Evolutionary conservation across 2,113 vertebrate species (phyloP), one percentile per base, ranked within the genome.

Genomic region (Emydura subglobosa): DNA sequence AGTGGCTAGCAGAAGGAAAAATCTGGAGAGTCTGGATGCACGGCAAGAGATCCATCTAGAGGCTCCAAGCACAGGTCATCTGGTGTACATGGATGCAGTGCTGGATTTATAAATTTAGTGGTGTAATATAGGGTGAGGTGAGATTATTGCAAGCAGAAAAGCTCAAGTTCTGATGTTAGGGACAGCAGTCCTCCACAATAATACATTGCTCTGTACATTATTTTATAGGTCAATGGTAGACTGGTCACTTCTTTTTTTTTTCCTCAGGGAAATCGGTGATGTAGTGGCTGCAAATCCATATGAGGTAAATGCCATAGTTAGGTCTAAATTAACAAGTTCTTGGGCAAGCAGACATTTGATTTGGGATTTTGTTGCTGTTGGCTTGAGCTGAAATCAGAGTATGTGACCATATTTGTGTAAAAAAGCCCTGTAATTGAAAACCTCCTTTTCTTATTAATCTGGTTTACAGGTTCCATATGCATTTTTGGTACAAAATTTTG

Each of bases 261-360:
- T 68, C 94, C 96, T 93, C 92, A 99, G 99, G 86, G 97, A 98
- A 94, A 97, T 98, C 54, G 98, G 98, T 86, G 98, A 98, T 80
- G 93, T 97, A 12, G 96, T 99, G 5, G 97, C 98, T 79, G 98
- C 98, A 95, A 96, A 98, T 13, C 97, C 98, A 19, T 95, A 98
- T 7, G 94, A 99, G 98, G 99, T 99, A 97, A 95, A 82, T 0
- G 3, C 42, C 21, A 84, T 74, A 83, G 49, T 22, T 2, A 42
- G 10, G 7, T 10, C 74, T 74, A 72, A 5, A 49, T 27, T 39
- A 79, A 42, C 16, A 83, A 29, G 57, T 5, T 90, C 94, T 79
- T 11, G 68, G 47, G 49, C 3, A 78, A 12, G 4, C 7, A 59
- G 87, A 89, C 39, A 1, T 65, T 81, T 61, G 11, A 12, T 25